Base-by-base conservation (phyloP, 2,888 invertebrate species). In the Drosophila kuntzei region DNA sequence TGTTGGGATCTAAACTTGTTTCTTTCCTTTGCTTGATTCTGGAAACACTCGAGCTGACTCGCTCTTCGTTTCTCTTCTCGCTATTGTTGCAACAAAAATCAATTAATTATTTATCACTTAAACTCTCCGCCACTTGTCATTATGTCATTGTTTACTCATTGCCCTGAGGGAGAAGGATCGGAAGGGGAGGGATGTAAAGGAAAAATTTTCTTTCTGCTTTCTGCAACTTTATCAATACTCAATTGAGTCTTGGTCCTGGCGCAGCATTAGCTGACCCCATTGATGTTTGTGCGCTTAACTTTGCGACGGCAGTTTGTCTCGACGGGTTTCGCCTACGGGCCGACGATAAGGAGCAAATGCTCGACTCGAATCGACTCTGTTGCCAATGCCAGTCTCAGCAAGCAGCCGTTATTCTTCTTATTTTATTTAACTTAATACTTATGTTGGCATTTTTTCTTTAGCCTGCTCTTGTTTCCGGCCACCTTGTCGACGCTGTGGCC, bases 81-180 rank as follows among this genome's bases (percentile, higher is more conserved):
- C 65, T 71, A 76, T 85, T 87, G 89, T 86, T 89, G 88, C 88
- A 83, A 85, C 88, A 89, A 87, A 90, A 91, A 91, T 91, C 90
- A 91, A 90, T 90, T 90, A 90, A 90, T 90, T 90, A 90, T 91
- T 91, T 91, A 90, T 91, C 90, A 89, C 91, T 91, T 90, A 90
- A 91, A 91, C 90, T 90, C 91, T 89, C 89, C 89, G 87, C 87
- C 90, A 89, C 91, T 91, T 91, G 91, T 90, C 91, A 90, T 91
- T 90, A 90, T 90, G 91, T 90, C 91, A 91, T 91, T 91, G 91
- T 90, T 91, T 91, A 88, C 90, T 89, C 90, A 89, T 88, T 88
- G 90, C 79, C 89, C 80, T 39, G 55, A 71, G 86, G 70, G 53
- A 41, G 27, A 20, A 27, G 27, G 11, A 27, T 22, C 43, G 46